Conservation (phyloP, 2,113 vertebrate species). For the Chauna torquata region DNA sequence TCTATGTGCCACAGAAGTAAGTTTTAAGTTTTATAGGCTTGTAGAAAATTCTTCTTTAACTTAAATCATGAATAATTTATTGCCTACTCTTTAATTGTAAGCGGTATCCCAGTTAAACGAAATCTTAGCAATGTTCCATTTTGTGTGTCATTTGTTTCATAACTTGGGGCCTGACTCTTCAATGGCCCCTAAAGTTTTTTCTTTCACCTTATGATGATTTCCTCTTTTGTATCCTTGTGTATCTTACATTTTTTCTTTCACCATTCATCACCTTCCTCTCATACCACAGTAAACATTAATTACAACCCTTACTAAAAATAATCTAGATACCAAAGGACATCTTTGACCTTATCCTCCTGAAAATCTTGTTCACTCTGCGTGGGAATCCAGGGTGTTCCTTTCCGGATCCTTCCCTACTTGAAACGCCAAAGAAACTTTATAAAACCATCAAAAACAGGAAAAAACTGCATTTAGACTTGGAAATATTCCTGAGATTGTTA, state of each 20-base stretch:
- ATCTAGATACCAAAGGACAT: too few species aligned
- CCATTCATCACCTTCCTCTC: not conserved
- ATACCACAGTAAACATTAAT: not conserved
- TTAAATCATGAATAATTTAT: constrained; percentile 18
- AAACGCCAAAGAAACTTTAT: not conserved
- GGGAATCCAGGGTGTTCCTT: not conserved
- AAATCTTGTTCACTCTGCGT: not conserved
- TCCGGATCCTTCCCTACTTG: not conserved
- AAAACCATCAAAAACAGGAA: not conserved
- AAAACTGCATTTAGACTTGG: not conserved
- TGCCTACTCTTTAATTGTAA: not conserved
- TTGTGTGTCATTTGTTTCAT: not conserved
- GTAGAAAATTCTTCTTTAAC: not conserved
- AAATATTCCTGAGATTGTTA: not conserved
- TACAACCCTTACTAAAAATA: not conserved
- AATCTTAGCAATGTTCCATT: not conserved
- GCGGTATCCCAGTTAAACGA: not conserved
- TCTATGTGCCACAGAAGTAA: not conserved
- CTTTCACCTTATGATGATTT: not conserved
- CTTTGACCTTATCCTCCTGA: too few species aligned
- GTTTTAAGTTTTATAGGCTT: not conserved
- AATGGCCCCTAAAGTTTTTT: not conserved
- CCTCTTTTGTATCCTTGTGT: not conserved
- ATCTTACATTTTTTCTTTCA: not conserved
- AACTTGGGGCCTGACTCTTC: not conserved